Conservation (phyloP, 2,113 vertebrate genomes). For the Percina caprodes region DNA sequence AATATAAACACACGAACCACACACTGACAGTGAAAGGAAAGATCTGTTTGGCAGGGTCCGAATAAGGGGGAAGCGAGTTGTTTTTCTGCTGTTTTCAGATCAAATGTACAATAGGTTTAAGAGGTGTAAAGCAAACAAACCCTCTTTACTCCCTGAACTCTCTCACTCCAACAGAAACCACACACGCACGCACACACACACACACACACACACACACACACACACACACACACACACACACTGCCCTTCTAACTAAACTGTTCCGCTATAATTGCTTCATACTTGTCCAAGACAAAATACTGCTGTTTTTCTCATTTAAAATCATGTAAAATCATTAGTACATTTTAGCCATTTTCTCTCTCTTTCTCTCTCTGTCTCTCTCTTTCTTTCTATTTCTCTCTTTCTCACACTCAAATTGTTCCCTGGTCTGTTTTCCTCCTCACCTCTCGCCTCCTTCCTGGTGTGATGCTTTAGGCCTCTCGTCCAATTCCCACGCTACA, state of each 20-base stretch:
- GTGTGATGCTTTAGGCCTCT: constrained; percentile 69
- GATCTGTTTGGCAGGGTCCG: constrained; percentile 34
- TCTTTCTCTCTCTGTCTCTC: not conserved
- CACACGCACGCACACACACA: not conserved
- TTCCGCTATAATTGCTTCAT: not conserved
- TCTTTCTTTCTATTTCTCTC: too few relatives aligned
- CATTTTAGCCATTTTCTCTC: not conserved
- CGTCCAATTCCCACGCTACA: constrained; percentile 72
- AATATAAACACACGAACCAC: constrained; percentile 11
- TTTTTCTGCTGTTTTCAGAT: constrained; percentile 59
- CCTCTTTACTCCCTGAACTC: constrained; percentile 22
- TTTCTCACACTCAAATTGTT: constrained; percentile 4
- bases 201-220: not conserved
- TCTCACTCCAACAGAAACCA: not conserved
- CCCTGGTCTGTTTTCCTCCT: constrained; percentile 49
- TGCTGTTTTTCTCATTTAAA: not conserved
- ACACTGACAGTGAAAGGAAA: constrained; percentile 52
- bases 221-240: not conserved
- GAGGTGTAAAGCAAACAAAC: constrained; percentile 64
- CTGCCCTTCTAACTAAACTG: not conserved
- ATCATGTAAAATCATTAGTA: not conserved
- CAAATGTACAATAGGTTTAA: constrained; percentile 54
- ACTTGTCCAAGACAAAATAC: not conserved
- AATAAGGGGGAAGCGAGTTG: constrained; percentile 15
- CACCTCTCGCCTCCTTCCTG: constrained; percentile 71